Conservation (phyloP, 2,113 vertebrate species). For the Pygathrix nemaeus region DNA sequence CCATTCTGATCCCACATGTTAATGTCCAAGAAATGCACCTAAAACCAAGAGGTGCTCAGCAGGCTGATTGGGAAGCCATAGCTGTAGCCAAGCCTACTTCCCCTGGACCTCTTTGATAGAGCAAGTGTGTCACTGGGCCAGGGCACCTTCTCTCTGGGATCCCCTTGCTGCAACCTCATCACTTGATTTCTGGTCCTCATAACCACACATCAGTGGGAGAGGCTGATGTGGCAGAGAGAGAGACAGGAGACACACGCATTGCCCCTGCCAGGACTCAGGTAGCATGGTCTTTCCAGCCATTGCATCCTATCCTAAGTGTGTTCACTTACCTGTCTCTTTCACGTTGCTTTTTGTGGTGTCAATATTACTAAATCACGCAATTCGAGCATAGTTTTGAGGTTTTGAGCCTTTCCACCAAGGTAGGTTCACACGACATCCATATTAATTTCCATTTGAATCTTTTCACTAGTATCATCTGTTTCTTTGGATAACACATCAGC, state of each 20-base stretch:
- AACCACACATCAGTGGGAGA: not conserved
- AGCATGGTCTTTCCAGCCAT: not conserved
- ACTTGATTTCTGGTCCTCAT: not conserved
- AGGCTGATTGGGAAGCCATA: not conserved
- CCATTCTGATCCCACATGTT: not conserved
- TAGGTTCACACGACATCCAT: not conserved
- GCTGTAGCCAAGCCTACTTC: not conserved
- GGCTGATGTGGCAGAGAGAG: not conserved
- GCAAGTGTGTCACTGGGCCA: not conserved
- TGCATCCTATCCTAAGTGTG: not conserved
- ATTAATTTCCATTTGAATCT: slow-evolving; percentile 5
- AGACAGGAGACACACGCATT: not conserved
- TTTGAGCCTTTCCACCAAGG: not conserved
- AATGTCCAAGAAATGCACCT: not conserved
- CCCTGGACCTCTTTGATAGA: not conserved
- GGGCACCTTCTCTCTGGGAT: not conserved
- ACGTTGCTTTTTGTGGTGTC: not conserved
- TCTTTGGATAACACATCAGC: slow-evolving; percentile 30
- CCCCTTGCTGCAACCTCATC: not conserved
- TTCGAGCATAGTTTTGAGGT: not conserved
- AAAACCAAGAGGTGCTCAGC: not conserved
- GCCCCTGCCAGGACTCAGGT: not conserved
- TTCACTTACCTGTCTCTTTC: not conserved
- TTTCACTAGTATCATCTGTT: slow-evolving; percentile 4
- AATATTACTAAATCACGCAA: not conserved